Evolutionary conservation across 2,113 vertebrate genomes (phyloP), one percentile per base, ranked within the genome.

Genomic region (Callipepla squamata): DNA sequence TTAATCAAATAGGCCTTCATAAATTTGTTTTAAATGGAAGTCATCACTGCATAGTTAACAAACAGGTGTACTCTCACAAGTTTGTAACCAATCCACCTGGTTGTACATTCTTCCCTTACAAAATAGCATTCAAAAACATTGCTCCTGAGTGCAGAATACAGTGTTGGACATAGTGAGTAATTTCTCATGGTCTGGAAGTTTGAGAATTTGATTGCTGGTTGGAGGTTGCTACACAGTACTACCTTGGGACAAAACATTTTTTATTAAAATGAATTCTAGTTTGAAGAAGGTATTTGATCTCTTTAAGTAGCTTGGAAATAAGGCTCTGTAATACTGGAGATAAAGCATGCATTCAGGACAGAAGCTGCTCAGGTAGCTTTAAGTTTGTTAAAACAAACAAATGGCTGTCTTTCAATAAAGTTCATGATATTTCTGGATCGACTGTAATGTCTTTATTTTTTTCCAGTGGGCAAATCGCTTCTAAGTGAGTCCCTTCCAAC

Each of bases 51-150:
- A 1, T 55, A 48, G 9, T 58, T 80, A 55, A 77, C 40, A 90
- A 67, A 42, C 26, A 48, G 23, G 16, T 32, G 3, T 47, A 30
- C 4, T 79, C 14, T 80, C 9, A 11, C 36, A 30, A 7, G 3
- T 17, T 63, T 13, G 84, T 40, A 72, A 11, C 30, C 19, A 8
- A 42, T 69, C 30, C 36, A 7, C 7, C 30, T 66, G 26, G 8
- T 66, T 91, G 30, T 5, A 7, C 18, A 8, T 53, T 79, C n/a
- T 73, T n/a, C 19, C 19, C 14, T 86, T 69, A 16, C 2, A 7
- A 66, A 58, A 14, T 15, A 66, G 32, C 3, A 20, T 15, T 21
- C 21, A 0, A 0, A 69, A 70, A 13, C 63, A 30, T n/a, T 80
- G 10, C 47, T 51, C 77, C 23, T 70, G 42, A 59, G 21, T 55